phyloP scores from a whole-genome alignment of 2,113 vertebrate genomes.

The Coturnix japonica region DNA sequence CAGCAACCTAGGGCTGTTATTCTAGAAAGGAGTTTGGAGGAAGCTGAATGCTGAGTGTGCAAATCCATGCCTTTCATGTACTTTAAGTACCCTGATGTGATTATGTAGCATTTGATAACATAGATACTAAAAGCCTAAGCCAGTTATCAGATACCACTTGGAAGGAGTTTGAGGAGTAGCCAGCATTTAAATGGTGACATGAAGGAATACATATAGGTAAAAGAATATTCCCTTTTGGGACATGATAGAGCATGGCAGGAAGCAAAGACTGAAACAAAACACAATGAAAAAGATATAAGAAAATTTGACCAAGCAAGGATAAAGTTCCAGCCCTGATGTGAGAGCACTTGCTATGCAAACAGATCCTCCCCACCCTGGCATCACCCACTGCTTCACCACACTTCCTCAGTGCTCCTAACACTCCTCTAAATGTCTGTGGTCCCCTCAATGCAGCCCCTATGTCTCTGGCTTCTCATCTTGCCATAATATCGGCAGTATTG shows the following conservation, averaged over 20 bases:
- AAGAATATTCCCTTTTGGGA: neutral
- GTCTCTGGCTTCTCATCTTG: neutral
- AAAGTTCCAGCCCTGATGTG: neutral
- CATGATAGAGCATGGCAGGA: neutral
- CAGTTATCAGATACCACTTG: slow-evolving; percentile 3
- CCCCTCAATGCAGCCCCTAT: neutral
- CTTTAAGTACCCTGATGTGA: neutral
- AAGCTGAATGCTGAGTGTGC: slow-evolving; percentile 38
- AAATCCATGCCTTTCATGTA: neutral
- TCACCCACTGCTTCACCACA: neutral
- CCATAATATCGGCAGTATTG: neutral
- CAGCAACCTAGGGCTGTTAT: slow-evolving; percentile 10
- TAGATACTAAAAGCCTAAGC: slow-evolving; percentile 28
- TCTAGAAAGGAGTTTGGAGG: neutral
- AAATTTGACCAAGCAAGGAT: neutral
- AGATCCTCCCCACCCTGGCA: neutral
- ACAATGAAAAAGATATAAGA: neutral
- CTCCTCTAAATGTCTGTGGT: neutral
- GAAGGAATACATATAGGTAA: neutral
- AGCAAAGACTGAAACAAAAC: neutral
- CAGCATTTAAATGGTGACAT: neutral
- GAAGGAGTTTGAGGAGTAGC: neutral
- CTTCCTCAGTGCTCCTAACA: neutral
- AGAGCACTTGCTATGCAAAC: neutral
- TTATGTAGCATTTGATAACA: slow-evolving; percentile 24